Percentiles rank a stretch among this genome's conserved stretches.
These are phyloP conservation scores for Lordiphosa mommai DNA, from an alignment of 1,140 invertebrate species.

Conservation along the genomic window DNA sequence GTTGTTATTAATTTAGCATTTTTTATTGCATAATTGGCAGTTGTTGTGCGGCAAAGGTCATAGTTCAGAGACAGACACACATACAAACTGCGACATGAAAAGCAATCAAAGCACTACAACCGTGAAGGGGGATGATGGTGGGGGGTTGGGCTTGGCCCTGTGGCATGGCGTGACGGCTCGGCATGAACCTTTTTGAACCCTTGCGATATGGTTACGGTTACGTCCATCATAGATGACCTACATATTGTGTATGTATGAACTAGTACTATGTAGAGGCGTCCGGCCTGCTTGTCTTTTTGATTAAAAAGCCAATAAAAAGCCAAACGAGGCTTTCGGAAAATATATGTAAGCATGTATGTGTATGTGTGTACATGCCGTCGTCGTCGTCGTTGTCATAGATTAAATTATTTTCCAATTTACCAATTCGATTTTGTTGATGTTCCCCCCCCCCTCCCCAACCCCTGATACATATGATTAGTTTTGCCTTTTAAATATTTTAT, in stretches of 20 bases:
- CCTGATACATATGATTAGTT: too few species aligned
- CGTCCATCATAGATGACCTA: slow-evolving; percentile 58
- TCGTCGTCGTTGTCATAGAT: slow-evolving; percentile 28
- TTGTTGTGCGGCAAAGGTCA: slow-evolving; percentile 56
- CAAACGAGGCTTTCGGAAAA: too few species aligned
- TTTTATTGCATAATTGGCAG: slow-evolving; percentile 69
- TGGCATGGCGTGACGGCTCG: slow-evolving; percentile 42
- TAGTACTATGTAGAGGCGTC: slow-evolving; percentile 22
- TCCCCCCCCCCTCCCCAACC: too few species aligned
- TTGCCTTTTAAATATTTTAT: too few species aligned
- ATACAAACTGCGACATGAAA: slow-evolving; percentile 27
- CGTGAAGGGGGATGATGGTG: too few species aligned
- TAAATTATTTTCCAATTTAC: slow-evolving; percentile 58
- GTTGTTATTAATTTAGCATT: slow-evolving; percentile 54
- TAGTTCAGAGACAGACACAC: slow-evolving; percentile 1
- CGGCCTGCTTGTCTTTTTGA: slow-evolving; percentile 43
- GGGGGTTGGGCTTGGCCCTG: not conserved
- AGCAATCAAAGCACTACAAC: slow-evolving; percentile 32
- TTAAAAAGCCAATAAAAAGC: slow-evolving; percentile 57
- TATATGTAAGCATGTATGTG: too few species aligned
- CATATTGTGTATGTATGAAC: slow-evolving; percentile 14
- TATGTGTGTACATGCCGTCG: not conserved
- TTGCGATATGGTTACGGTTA: slow-evolving; percentile 37
- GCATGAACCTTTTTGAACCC: slow-evolving; percentile 45
- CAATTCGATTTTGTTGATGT: slow-evolving; percentile 5